phyloP scores from a whole-genome alignment of 2,888 invertebrate species.

The Pristionchus japonicus region DNA sequence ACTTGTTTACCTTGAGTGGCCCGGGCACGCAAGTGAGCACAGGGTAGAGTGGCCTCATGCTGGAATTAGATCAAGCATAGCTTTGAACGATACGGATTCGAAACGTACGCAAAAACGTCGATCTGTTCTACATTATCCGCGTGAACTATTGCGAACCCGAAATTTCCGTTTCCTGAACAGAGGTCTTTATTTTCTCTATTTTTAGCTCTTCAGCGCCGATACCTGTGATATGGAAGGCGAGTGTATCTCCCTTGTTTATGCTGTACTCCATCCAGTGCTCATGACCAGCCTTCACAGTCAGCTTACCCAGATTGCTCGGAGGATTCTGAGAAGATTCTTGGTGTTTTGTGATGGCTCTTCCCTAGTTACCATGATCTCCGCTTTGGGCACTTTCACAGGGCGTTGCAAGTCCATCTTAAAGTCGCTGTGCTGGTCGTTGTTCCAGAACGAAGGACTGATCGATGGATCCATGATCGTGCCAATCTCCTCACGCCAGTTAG shows the following conservation, averaged over 20 bases:
- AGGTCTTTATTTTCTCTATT: background rate
- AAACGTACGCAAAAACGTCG: background rate
- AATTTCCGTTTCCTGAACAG: background rate
- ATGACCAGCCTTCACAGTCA: background rate
- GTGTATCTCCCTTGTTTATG: background rate
- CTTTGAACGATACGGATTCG: too few species aligned
- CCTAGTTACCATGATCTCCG: background rate
- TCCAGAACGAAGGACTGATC: constrained; percentile 2
- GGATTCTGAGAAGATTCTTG: background rate
- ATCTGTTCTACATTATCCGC: background rate
- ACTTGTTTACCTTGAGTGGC: too few species aligned
- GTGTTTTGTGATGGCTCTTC: background rate
- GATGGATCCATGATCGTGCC: background rate
- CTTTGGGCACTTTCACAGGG: background rate
- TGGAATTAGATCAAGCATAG: too few species aligned
- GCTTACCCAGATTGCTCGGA: background rate
- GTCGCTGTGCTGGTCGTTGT: background rate
- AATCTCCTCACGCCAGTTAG: constrained; percentile 29
- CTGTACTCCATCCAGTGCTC: background rate
- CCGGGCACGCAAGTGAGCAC: too few species aligned
- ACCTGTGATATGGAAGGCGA: background rate
- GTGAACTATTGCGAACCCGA: background rate
- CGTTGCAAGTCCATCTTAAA: background rate
- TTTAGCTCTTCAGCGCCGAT: too few species aligned
- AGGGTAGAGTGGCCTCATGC: too few species aligned